Evolutionary conservation across 2,113 vertebrate genomes (phyloP).

Genomic region (Spea multiplicata): DNA sequence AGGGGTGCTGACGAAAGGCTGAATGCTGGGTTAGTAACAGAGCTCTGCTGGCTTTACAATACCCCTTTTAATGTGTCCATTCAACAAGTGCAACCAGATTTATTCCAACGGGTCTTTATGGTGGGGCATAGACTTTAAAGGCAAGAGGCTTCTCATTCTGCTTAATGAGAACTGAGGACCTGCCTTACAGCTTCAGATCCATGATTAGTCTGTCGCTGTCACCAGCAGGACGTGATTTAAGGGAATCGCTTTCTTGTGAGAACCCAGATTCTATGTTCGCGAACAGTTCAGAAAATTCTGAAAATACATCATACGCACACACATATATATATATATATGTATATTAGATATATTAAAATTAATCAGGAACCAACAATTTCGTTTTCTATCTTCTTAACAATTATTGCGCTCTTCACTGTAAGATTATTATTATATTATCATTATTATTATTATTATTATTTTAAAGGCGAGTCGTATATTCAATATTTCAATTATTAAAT

Average conservation of each 20-base stretch:
- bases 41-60: slow-evolving; percentile 35
- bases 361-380: too few species aligned
- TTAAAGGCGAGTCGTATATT: too few species aligned
- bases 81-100: slow-evolving; percentile 46
- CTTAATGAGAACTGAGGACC: slow-evolving; percentile 25
- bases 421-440: too few species aligned
- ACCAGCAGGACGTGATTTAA: slow-evolving; percentile 46
- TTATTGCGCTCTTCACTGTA: too few species aligned
- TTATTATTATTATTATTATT: too few species aligned
- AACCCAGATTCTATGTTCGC: neutral
- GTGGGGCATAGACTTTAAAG: slow-evolving; percentile 27
- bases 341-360: too few species aligned
- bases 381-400: too few species aligned
- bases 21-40: slow-evolving; percentile 21
- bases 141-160: slow-evolving; percentile 14
- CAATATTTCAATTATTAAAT: too few species aligned
- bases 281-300: neutral
- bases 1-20: slow-evolving; percentile 35
- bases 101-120: slow-evolving; percentile 35
- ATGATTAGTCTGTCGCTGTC: slow-evolving; percentile 23
- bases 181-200: slow-evolving; percentile 35
- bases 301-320: neutral
- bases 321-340: too few species aligned
- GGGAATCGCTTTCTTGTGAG: slow-evolving; percentile 24
- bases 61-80: slow-evolving; percentile 42